Conservation (phyloP, 2,113 vertebrate genomes). For the Thunnus thynnus region DNA sequence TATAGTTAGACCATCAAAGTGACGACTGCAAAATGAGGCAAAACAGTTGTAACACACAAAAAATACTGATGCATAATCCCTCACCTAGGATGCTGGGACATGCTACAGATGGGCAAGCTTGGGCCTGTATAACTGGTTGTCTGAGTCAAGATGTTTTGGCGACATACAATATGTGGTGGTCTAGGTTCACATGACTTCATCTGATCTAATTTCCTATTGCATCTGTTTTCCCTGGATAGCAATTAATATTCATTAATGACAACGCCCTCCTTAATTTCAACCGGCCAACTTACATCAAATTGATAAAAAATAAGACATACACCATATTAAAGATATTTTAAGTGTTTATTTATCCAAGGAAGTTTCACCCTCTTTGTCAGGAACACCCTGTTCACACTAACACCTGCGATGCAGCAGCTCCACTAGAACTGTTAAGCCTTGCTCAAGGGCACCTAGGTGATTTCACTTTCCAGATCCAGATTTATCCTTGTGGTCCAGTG, state of each 20-base stretch:
- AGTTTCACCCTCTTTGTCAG: not conserved
- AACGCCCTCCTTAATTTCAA: too few relatives aligned
- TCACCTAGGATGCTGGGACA: not conserved
- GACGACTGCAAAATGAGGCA: too few relatives aligned
- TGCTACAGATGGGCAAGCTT: not conserved
- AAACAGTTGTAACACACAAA: too few relatives aligned
- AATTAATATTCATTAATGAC: too few relatives aligned
- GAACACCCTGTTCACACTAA: too few relatives aligned
- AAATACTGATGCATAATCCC: too few relatives aligned
- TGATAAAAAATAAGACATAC: too few relatives aligned
- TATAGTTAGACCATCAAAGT: too few relatives aligned
- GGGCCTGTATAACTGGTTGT: not conserved
- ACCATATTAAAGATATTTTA: not conserved
- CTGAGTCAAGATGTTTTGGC: not conserved
- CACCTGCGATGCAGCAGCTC: not conserved
- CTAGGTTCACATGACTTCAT: not conserved
- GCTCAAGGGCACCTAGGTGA: not conserved
- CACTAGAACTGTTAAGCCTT: not conserved
- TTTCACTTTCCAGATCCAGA: too few relatives aligned
- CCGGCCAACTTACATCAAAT: too few relatives aligned
- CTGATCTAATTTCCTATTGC: not conserved
- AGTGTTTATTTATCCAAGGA: conserved; percentile 1
- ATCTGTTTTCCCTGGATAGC: too few relatives aligned
- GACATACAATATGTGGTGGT: not conserved
- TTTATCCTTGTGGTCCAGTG: too few relatives aligned